Conservation (phyloP, 2,888 invertebrate genomes). For the Mesoligia furuncula region DNA sequence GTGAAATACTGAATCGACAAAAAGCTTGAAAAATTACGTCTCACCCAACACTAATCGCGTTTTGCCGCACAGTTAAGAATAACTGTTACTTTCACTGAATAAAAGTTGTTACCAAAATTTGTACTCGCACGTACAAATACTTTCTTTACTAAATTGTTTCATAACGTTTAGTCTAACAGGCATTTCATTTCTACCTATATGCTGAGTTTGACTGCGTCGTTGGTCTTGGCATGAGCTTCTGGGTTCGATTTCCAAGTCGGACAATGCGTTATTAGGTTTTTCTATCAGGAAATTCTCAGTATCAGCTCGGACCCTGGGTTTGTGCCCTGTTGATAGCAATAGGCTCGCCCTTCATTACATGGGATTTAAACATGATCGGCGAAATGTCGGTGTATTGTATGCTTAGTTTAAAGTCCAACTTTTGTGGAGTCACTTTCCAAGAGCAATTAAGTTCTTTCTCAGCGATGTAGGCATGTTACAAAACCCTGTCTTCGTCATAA, state of each 20-base stretch:
- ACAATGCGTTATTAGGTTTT: background rate
- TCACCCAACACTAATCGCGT: slow-evolving; percentile 56
- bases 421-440: background rate
- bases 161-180: slow-evolving; percentile 12
- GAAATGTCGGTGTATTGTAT: background rate
- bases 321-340: background rate
- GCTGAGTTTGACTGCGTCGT: background rate
- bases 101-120: slow-evolving; percentile 42
- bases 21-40: slow-evolving; percentile 61
- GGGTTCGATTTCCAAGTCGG: too few species aligned
- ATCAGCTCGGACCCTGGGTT: background rate
- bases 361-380: background rate
- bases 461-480: background rate
- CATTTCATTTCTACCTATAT: slow-evolving; percentile 11
- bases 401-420: background rate
- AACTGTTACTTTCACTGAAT: slow-evolving; percentile 62
- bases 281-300: background rate
- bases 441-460: background rate
- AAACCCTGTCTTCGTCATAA: background rate
- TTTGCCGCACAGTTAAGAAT: slow-evolving; percentile 43
- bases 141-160: slow-evolving; percentile 51
- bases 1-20: slow-evolving; percentile 49
- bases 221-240: background rate
- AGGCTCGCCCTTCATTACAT: background rate
- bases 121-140: slow-evolving; percentile 38